A percentile compares a stretch with the other conserved stretches of the same genome.
Conservation (phyloP, 2,113 vertebrate species). For the Notothenia coriiceps region DNA sequence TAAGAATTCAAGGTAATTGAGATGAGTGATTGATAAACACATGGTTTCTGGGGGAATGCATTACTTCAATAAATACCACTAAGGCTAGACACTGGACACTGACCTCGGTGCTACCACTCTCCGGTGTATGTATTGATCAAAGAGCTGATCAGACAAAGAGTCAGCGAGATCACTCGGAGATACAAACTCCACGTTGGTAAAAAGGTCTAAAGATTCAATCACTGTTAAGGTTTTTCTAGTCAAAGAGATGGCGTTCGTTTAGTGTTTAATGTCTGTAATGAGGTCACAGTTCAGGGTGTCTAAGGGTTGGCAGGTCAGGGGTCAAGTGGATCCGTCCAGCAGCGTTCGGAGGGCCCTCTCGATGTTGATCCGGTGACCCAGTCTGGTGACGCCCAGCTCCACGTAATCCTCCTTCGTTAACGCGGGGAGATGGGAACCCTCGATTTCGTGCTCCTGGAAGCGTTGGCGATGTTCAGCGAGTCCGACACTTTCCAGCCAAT, state of each 20-base stretch:
- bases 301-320: slow-evolving; percentile 51
- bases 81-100: background rate
- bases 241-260: slow-evolving; percentile 35
- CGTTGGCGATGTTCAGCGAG: slow-evolving; percentile 96
- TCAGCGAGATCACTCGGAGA: slow-evolving; percentile 25
- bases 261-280: slow-evolving; percentile 43
- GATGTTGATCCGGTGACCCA: slow-evolving; percentile 99
- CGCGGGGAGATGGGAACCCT: slow-evolving; percentile 95
- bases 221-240: slow-evolving; percentile 54
- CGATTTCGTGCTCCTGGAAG: slow-evolving; percentile 98
- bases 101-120: background rate
- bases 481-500: slow-evolving; percentile 98
- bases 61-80: background rate
- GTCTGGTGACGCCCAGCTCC: slow-evolving; percentile 97
- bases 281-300: slow-evolving; percentile 70
- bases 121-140: slow-evolving; percentile 33
- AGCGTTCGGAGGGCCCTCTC: slow-evolving; percentile 96
- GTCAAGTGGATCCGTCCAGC: slow-evolving; percentile 91
- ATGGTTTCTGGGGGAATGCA: too few relatives aligned
- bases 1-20: too few relatives aligned
- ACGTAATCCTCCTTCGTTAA: slow-evolving; percentile 98
- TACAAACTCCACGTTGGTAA: slow-evolving; percentile 23
- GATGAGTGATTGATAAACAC: too few relatives aligned
- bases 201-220: slow-evolving; percentile 54
- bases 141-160: slow-evolving; percentile 59